Evolutionary conservation across 1,140 invertebrate species (phyloP), one percentile per base, ranked within the genome.

Genomic region (Neotoxoptera formosana): DNA sequence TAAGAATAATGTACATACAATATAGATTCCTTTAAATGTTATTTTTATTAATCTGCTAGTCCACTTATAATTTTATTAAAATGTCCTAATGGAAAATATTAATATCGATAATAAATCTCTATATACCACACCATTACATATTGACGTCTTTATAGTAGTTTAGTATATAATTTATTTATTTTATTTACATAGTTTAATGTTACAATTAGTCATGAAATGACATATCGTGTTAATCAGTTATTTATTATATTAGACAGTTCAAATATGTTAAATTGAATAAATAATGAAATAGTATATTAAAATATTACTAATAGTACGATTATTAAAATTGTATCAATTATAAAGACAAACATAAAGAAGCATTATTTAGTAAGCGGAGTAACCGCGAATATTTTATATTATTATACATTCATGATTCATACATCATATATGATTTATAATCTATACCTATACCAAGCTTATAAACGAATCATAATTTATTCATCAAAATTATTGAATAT

Each of bases 401-500:
- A 41, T 41, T 41, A 41, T 41, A 41, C 41, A 41, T 41, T 41
- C 41, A n/a, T n/a, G n/a, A n/a, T n/a, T n/a, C n/a, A n/a, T n/a
- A 30, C 30, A 56, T 7, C 8, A 56, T 56, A 53, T 56, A 14
- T 2, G 30, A 60, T 14, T 60, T 14, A 60, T 60, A 30, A 14
- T 60, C 9, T 3, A 60, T 60, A 4, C n/a, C n/a, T n/a, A n/a
- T 14, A 14, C 9, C 3, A 60, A 60, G 11, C 56, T 60, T 60
- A 56, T n/a, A n/a, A n/a, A n/a, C n/a, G n/a, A n/a, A 67, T 67
- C 30, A n/a, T 67, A 67, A 11, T n/a, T 14, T n/a, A 67, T 14
- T 67, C n/a, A 67, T n/a, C 30, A n/a, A n/a, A n/a, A n/a, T 76
- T n/a, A 76, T 76, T 76, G n/a, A 76, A 76, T 76, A 76, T 76